Evolutionary conservation across 1,140 invertebrate genomes (phyloP), one percentile per base, ranked within the genome.

Genomic region (Philopotamus ludificatus): DNA sequence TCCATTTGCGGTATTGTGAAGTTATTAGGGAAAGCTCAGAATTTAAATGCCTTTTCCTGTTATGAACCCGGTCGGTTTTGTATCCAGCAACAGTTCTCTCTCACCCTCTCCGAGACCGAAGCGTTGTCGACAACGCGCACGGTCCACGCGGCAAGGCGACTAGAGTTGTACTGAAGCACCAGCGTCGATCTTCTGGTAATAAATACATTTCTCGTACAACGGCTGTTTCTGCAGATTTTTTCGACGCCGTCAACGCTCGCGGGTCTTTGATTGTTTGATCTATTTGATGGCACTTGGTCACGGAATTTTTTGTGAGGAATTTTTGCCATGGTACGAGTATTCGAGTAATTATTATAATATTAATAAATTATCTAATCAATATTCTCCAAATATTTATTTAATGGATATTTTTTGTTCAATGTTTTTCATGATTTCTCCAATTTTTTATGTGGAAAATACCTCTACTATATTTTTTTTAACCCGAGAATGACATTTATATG

Each of bases 81-180:
- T 8, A 8, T 20, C 15, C 41, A 57, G 60, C 51, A 53, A 66
- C 68, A 63, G 59, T 53, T 72, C 77, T 81, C 79, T 81, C 78
- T 81, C 79, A 75, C 79, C 77, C 77, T 81, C 76, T 80, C 79
- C 79, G 77, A 77, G 74, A 73, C 59, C 2, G 63, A 74, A 74
- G 72, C 75, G 76, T 73, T 75, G 72, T 70, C 49, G 23, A 73
- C 72, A 72, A 74, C 73, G 75, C 75, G 73, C 77, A 74, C 73
- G 75, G 68, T 74, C 77, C 77, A 74, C 78, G 73, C 79, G 79
- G 79, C 79, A 81, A 79, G 79, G 79, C 79, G 79, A 81, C 79
- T 81, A 81, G 79, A 81, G 78, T 76, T 76, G 76, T 76, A 81
- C 79, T 81, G 79, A 80, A 74, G 73, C 73, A 75, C 74, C 76